These are phyloP conservation scores for Venustoraphidia nigricollis DNA, from an alignment of 2,888 invertebrate genomes.

Conservation along the genomic window DNA sequence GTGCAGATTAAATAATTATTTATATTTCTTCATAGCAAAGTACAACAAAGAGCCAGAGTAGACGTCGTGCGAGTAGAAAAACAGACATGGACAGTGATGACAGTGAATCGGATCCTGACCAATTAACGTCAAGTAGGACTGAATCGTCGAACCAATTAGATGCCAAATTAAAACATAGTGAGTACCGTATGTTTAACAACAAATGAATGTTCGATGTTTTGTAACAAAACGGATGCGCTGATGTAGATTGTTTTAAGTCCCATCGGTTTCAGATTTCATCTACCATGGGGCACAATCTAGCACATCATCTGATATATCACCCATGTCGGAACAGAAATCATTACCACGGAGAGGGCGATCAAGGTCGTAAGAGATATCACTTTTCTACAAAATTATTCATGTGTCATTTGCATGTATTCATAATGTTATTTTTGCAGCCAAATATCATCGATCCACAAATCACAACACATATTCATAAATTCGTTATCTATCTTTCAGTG, in stretches of 20 bases:
- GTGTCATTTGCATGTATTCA: too few species aligned
- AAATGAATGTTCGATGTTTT: not conserved
- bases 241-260: conserved; percentile 9
- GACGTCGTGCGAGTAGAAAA: conserved; percentile 43
- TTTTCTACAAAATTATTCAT: too few species aligned
- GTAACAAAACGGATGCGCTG: conserved; percentile 4
- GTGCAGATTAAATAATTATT: conserved; percentile 1
- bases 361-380: conserved; percentile 32
- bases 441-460: too few species aligned
- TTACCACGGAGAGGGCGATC: conserved; percentile 54
- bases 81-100: conserved; percentile 56
- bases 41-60: conserved; percentile 39
- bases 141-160: conserved; percentile 61
- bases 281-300: conserved; percentile 62
- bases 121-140: conserved; percentile 54
- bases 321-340: conserved; percentile 64
- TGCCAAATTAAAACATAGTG: conserved; percentile 55
- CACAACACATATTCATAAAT: too few species aligned
- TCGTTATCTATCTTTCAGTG: too few species aligned
- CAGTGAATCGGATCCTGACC: conserved; percentile 59
- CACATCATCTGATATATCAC: conserved; percentile 62
- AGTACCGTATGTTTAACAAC: conserved; percentile 19
- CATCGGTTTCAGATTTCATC: conserved; percentile 42
- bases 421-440: too few species aligned
- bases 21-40: conserved; percentile 21